Percentiles rank a stretch among this genome's conserved stretches.
Evolutionary conservation across 2,888 invertebrate species (phyloP).

Genomic region (Eristalis tenax): DNA sequence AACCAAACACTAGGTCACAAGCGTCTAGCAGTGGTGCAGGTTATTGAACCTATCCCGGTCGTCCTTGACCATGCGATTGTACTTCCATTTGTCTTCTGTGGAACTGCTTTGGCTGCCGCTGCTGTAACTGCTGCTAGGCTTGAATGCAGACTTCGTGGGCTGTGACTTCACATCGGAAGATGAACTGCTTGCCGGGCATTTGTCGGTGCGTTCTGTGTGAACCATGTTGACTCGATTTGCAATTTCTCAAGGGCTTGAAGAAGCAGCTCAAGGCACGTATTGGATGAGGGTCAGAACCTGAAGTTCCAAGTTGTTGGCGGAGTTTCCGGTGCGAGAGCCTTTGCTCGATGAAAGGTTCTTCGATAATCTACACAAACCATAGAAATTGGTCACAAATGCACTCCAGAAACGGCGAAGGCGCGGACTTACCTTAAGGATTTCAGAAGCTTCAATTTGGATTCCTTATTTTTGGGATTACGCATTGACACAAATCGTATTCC

Average conservation of each 20-base stretch:
- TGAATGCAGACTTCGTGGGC: constrained; percentile 18
- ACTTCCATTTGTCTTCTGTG: constrained; percentile 79
- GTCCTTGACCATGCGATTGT: constrained; percentile 79
- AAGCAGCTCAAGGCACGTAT: constrained; percentile 79
- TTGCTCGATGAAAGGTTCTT: constrained; percentile 78
- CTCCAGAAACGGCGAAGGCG: background rate
- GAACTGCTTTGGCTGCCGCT: constrained; percentile 64
- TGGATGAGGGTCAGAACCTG: constrained; percentile 80
- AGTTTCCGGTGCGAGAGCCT: constrained; percentile 81
- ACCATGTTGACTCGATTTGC: constrained; percentile 75
- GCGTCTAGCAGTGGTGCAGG: constrained; percentile 78
- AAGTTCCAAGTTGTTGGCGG: constrained; percentile 80
- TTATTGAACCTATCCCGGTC: constrained; percentile 79
- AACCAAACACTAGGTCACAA: constrained; percentile 47
- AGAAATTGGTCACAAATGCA: background rate
- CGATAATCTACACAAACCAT: constrained; percentile 75
- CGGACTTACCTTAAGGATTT: constrained; percentile 74
- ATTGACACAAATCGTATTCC: constrained; percentile 80
- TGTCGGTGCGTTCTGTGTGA: constrained; percentile 79
- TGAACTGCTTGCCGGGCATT: constrained; percentile 73
- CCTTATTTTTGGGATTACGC: constrained; percentile 77
- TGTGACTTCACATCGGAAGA: constrained; percentile 20
- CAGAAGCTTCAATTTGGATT: constrained; percentile 75
- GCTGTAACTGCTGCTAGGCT: constrained; percentile 13
- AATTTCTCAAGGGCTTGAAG: constrained; percentile 8